phyloP scores from a whole-genome alignment of 2,888 invertebrate species.

The Dinocampus coccinellae region DNA sequence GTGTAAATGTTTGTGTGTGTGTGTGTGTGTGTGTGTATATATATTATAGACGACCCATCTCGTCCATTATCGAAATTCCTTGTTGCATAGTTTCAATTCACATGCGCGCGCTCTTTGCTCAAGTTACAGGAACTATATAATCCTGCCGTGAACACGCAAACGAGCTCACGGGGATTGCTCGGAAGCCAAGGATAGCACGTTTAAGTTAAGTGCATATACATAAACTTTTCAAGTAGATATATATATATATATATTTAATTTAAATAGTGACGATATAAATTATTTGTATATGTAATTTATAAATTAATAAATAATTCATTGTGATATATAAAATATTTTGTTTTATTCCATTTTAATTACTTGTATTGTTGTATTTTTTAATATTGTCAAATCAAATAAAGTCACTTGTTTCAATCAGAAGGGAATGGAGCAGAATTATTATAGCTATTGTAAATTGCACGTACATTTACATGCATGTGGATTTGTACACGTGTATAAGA shows the following conservation, averaged over 20 bases:
- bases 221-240: background rate
- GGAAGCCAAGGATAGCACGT: constrained; percentile 37
- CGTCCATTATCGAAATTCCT: constrained; percentile 29
- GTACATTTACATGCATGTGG: constrained; percentile 19
- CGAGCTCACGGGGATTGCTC: constrained; percentile 21
- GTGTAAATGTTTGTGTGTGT: no score
- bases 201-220: constrained; percentile 55
- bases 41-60: background rate
- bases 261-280: background rate
- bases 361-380: background rate
- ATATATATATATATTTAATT: background rate
- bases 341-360: constrained; percentile 5
- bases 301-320: no score
- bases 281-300: no score
- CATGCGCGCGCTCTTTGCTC: constrained; percentile 9
- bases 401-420: constrained; percentile 25
- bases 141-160: constrained; percentile 30
- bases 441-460: constrained; percentile 52
- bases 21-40: background rate
- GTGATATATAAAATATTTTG: background rate
- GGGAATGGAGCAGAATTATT: constrained; percentile 42
- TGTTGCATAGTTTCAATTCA: constrained; percentile 30
- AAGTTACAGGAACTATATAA: constrained; percentile 22
- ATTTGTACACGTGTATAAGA: constrained; percentile 32
- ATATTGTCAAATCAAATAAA: constrained; percentile 12